Conservation (phyloP, 1,140 invertebrate species). For the Calosoma granatense region DNA sequence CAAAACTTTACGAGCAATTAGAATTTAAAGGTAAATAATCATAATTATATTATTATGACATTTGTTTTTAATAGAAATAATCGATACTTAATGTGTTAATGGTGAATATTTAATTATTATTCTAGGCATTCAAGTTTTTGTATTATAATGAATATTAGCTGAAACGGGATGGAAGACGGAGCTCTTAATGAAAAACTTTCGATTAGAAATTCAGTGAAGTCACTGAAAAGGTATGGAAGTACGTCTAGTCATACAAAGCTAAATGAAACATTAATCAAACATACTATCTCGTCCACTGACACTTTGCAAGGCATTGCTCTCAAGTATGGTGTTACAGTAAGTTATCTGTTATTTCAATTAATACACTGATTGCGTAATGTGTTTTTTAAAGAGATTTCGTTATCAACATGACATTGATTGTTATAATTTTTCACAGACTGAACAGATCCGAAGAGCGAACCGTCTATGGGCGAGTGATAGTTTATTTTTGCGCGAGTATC, state of each 20-base stretch:
- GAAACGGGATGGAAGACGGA: conserved; percentile 43
- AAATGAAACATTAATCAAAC: conserved; percentile 65
- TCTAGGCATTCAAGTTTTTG: too few species aligned
- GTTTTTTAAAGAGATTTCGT: neutral
- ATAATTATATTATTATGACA: too few species aligned
- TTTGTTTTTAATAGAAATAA: too few species aligned
- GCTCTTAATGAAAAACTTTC: conserved; percentile 74
- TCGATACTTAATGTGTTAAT: too few species aligned
- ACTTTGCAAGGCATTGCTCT: conserved; percentile 88
- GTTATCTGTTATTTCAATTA: conserved; percentile 29
- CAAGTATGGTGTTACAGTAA: conserved; percentile 85
- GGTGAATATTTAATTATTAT: too few species aligned
- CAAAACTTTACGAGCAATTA: too few species aligned
- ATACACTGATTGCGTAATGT: neutral
- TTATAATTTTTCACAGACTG: conserved; percentile 58
- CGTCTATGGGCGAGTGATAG: conserved; percentile 81
- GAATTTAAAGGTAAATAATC: neutral
- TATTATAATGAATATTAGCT: too few species aligned
- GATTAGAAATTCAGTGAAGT: conserved; percentile 69
- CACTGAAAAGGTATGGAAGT: conserved; percentile 82
- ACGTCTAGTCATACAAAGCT: conserved; percentile 48
- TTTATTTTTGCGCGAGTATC: conserved; percentile 70
- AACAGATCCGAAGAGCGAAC: conserved; percentile 80
- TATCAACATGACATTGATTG: too few species aligned
- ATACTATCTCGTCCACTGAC: conserved; percentile 66